phyloP scores from a whole-genome alignment of 1,140 invertebrate genomes.

The Cardiocondyla obscurior region DNA sequence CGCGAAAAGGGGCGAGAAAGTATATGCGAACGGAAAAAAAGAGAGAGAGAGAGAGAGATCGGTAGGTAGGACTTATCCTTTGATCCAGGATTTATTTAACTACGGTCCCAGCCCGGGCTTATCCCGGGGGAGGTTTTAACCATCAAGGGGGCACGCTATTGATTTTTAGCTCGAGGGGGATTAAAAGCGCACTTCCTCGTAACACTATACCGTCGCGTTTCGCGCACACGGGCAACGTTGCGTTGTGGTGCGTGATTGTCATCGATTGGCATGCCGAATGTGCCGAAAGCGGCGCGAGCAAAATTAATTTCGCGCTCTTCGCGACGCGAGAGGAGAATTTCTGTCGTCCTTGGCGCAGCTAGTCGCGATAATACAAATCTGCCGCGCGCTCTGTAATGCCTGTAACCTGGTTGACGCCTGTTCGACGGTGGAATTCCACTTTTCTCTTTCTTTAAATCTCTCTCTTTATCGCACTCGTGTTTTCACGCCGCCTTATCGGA shows the following conservation, averaged over 20 bases:
- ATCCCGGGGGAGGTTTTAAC: slow-evolving; percentile 83
- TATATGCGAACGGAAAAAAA: slow-evolving; percentile 65
- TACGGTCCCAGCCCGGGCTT: slow-evolving; percentile 82
- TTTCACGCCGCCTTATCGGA: not conserved
- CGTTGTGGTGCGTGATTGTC: slow-evolving; percentile 53
- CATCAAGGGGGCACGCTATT: slow-evolving; percentile 81
- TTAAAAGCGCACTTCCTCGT: slow-evolving; percentile 82
- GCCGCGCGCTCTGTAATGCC: not conserved
- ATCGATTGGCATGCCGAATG: slow-evolving; percentile 22
- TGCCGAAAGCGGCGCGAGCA: slow-evolving; percentile 1
- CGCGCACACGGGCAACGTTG: slow-evolving; percentile 23
- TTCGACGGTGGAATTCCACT: not conserved
- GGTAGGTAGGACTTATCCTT: slow-evolving; percentile 80
- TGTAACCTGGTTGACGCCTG: not conserved
- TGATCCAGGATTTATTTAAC: slow-evolving; percentile 85
- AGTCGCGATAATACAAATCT: slow-evolving; percentile 14
- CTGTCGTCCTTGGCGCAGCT: not conserved
- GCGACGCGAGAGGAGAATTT: not conserved
- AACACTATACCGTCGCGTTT: slow-evolving; percentile 64
- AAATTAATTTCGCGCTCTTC: slow-evolving; percentile 45
- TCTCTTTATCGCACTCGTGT: not conserved
- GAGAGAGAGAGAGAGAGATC: slow-evolving; percentile 50
- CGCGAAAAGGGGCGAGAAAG: slow-evolving; percentile 46
- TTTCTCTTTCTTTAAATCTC: not conserved
- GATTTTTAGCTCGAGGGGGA: slow-evolving; percentile 83